These are phyloP conservation scores for Tridacna gigas DNA, from an alignment of 2,888 invertebrate species.

Conservation along the genomic window DNA sequence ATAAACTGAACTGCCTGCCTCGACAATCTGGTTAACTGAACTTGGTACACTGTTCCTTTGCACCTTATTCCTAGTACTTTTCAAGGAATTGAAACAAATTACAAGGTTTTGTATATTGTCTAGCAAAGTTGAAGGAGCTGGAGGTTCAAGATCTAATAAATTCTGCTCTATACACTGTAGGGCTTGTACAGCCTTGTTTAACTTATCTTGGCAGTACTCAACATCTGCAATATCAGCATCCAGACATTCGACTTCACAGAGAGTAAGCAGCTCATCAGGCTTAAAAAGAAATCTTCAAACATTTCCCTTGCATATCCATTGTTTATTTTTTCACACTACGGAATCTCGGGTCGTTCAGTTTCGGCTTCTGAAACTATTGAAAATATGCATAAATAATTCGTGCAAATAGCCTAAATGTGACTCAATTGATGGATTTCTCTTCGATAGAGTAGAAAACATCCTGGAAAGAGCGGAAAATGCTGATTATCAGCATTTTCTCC, in stretches of 20 bases:
- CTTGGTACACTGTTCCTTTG: background rate
- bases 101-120: background rate
- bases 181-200: background rate
- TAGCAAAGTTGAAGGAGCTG: background rate
- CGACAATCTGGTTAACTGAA: background rate
- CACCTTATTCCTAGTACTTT: background rate
- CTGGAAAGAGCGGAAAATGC: too few relatives aligned
- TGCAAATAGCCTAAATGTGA: too few relatives aligned
- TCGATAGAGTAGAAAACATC: too few relatives aligned
- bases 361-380: too few relatives aligned
- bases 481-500: too few relatives aligned
- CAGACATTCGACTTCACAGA: background rate
- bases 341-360: too few relatives aligned
- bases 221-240: background rate
- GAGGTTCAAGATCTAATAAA: background rate
- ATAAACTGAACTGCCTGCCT: background rate
- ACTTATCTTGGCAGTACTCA: background rate
- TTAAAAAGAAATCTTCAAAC: background rate
- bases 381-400: too few relatives aligned
- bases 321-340: too few relatives aligned
- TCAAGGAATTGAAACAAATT: constrained; percentile 8
- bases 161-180: background rate
- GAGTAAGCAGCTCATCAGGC: background rate
- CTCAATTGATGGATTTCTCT: too few relatives aligned
- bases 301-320: too few relatives aligned